Base-by-base conservation (phyloP, 2,113 vertebrate genomes). In the Sinocyclocheilus grahami region DNA sequence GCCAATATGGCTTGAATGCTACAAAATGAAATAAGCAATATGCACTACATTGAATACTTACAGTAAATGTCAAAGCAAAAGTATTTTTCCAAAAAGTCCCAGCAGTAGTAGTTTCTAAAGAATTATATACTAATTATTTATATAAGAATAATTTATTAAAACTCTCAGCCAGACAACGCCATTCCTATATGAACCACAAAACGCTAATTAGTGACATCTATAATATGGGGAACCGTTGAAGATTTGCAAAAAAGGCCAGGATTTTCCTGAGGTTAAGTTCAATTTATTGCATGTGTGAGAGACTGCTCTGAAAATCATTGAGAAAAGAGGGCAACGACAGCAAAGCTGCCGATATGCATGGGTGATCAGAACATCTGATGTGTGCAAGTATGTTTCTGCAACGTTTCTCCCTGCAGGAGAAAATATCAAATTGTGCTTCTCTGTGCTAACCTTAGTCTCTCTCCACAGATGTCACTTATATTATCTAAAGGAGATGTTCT, bases 351-450 rank as follows among this genome's bases (percentile, higher is more conserved):
- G 20, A 48, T 83, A 74, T 74, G 82, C 82, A 83, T 72, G 82
- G 51, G 2, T 83, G 67, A 83, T 74, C 82, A 83, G 30, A 74
- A 74, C 82, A 83, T 83, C 67, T 58, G 67, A 74, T 83, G 67
- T 27, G 33, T 4, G 30, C 30, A 55, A 74, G 48, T 58, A 39
- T 58, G 48, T 51, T 51, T 51, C 48, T 51, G 46, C 46, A 48
- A 48, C 46, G 2, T 48, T 82, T 27, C 24, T 30, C 67, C 82
- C 82, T 33, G 82, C 67, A 83, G 67, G 82, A 83, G 51, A 24
- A 72, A 39, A 55, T 13, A 22, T 60, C 53, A 79, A 79, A 39
- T 13, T 27, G 20, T 16, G 5, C 39, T 55, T n/a, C 30, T 39
- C 82, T 58, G 24, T 30, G 42, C 42, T 72, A 83, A 18, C 46